Conservation (phyloP, 2,797 vertebrate genomes). For the Luscinia megarhynchos region DNA sequence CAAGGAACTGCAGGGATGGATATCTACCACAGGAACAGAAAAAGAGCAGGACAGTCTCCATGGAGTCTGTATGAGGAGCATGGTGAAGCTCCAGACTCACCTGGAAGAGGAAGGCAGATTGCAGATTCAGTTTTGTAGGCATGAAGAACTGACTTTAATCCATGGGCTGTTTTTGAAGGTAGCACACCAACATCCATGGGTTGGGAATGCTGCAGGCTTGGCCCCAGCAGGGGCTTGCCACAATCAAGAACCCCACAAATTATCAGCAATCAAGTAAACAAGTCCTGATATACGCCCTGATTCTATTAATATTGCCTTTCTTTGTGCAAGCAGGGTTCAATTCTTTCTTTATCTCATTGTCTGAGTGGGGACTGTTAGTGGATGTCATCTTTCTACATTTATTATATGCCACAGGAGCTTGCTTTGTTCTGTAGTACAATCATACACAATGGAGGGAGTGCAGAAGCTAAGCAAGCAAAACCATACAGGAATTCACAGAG, state of each 20-base stretch:
- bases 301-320: slow-evolving; percentile 8
- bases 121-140: neutral
- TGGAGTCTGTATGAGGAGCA: neutral
- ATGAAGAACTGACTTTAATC: neutral
- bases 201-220: neutral
- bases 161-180: neutral
- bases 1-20: neutral
- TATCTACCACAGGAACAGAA: neutral
- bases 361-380: neutral
- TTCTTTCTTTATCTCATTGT: slow-evolving; percentile 13
- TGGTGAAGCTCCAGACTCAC: neutral
- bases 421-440: neutral
- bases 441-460: neutral
- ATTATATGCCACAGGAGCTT: neutral
- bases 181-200: accelerated
- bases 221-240: neutral
- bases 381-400: neutral
- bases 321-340: neutral
- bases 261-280: neutral
- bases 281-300: neutral
- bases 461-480: neutral
- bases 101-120: neutral
- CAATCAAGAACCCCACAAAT: neutral
- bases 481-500: neutral
- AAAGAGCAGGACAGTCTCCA: neutral